Evolutionary conservation across 1,140 invertebrate genomes (phyloP), one percentile per base, ranked within the genome.

Genomic region (Zaprionus kolodkinae): DNA sequence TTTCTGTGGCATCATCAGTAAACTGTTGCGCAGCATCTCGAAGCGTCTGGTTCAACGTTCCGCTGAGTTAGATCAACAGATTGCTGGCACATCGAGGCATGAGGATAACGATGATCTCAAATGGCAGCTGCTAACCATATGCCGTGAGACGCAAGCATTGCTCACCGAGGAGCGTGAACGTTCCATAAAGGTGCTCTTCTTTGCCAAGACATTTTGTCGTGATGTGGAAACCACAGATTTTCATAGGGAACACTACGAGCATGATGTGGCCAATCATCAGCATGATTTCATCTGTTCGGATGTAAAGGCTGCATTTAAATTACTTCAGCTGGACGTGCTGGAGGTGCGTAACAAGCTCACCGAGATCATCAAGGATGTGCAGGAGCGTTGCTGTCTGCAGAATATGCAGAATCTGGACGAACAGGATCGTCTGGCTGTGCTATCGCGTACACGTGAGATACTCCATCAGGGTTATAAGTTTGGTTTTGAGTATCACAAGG

Each of bases 401-500:
- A 89, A 91, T 75, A 82, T 93, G 65, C 76, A 64, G 0, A 93
- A 94, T 30, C 79, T 94, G 66, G 95, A 95, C 57, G 94, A 95
- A 64, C 92, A 92, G 61, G 95, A 96, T 64, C 93, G 94, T 27
- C 78, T 76, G 63, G 85, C 92, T 15, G 90, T 93, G n/a, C 35
- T 92, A 0, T 95, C 95, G 0, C 93, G 96, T 45, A 95, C 96
- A 10, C 93, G 96, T 0, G 97, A 98, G 91, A 96, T 98, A 36
- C 93, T 98, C 45, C 95, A 97, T 92, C 97, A 97, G 87, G 96
- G 96, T 59, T 98, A 96, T 92, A 96, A 96, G 91, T 97, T 97
- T 93, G 97, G 96, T 2, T 98, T 98, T 93, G 97, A 97, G 94
- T 97, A 97, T 88, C 95, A 97, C 81, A 97, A 96, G 92, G 97